Base-by-base conservation (phyloP, 2,888 invertebrate species). In the Acronicta leporina region DNA sequence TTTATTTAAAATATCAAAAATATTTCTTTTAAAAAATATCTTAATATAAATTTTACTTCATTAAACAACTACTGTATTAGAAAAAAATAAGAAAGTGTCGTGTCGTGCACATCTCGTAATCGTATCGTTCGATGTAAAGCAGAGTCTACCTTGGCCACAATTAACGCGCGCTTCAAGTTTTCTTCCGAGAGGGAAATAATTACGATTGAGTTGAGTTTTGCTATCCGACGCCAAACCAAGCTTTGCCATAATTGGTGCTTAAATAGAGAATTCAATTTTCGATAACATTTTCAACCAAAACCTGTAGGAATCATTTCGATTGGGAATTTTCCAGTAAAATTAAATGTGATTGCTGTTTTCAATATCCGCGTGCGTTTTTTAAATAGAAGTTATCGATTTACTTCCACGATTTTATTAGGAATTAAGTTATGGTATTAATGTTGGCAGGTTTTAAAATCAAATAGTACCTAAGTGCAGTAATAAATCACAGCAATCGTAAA, bases 111-210 rank as follows among this genome's bases (percentile, higher is more conserved):
- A 67, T 64, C 6, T 48, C 72, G 62, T 6, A 8, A 8, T 50
- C 71, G 66, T 49, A 13, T 48, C 73, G 71, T 67, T 10, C 42
- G 56, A 54, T 68, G 42, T 61, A 62, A 76, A 52, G 13, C n/a
- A 35, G 1, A 44, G 6, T 30, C 27, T 62, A 62, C 70, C 69
- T 71, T 68, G 80, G 76, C 85, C 84, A 89, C 89, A 90, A 89
- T 91, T 89, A 90, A 85, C 83, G 87, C 74, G 77, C 83, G 82
- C 83, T 81, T 84, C 84, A 85, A 90, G 86, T 91, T 90, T 90
- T 89, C 89, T 90, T 87, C 84, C 79, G 78, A 89, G 87, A 83
- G 84, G 83, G 85, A 88, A 89, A 88, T 92, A 92, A 92, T 92
- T 90, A 88, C 90, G 86, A 91, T 89, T 87, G 90, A 89, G 87